Conservation (phyloP, 2,113 vertebrate species). For the Ramphastos sulfuratus region DNA sequence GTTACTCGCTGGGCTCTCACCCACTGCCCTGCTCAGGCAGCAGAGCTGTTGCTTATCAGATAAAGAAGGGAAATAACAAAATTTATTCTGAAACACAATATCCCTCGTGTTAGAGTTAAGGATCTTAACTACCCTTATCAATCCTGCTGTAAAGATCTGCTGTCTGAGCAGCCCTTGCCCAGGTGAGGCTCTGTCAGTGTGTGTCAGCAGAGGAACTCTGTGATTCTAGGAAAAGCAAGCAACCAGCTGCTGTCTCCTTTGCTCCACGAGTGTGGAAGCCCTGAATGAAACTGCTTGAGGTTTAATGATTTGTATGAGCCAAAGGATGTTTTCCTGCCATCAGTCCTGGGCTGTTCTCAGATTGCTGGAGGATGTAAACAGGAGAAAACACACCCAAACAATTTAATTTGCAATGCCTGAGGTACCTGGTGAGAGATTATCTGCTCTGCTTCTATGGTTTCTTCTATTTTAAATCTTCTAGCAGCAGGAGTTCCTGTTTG, state of each 20-base stretch:
- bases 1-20: not conserved
- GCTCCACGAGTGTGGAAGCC: not conserved
- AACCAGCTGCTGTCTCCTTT: slow-evolving; percentile 36
- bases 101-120: not conserved
- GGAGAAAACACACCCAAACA: slow-evolving; percentile 23
- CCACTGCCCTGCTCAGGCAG: too few species aligned
- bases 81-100: not conserved
- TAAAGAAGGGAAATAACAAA: not conserved
- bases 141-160: not conserved
- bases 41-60: not conserved
- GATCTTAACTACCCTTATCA: not conserved
- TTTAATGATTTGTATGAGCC: slow-evolving; percentile 49
- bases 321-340: slow-evolving; percentile 39
- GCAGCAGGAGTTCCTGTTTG: slow-evolving; percentile 2
- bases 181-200: not conserved
- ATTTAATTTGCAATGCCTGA: slow-evolving; percentile 27
- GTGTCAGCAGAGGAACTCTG: not conserved
- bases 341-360: slow-evolving; percentile 28
- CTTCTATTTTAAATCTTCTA: slow-evolving; percentile 15
- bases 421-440: slow-evolving; percentile 47
- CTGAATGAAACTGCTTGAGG: slow-evolving; percentile 55
- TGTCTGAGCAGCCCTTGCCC: not conserved
- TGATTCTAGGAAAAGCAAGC: not conserved
- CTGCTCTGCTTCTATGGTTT: not conserved
- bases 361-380: slow-evolving; percentile 33